Evolutionary conservation across 2,888 invertebrate genomes (phyloP).

Genomic region (Tetranychus piercei): DNA sequence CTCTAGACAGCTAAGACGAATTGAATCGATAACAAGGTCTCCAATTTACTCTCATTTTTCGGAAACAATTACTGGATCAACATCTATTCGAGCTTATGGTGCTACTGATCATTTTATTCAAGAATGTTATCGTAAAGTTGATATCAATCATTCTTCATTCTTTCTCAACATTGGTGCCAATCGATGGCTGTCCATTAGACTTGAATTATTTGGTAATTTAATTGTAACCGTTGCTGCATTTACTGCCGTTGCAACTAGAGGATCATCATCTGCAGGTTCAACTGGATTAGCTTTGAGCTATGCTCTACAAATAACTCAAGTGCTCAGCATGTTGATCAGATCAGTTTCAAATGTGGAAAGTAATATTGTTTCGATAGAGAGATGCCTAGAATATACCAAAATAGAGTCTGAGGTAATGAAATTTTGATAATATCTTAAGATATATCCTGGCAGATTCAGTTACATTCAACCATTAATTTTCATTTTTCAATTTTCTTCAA

Average conservation of each 20-base stretch:
- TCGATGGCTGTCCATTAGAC: conserved; percentile 35
- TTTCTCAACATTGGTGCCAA: conserved; percentile 28
- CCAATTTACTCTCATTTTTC: conserved; percentile 42
- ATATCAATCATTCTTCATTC: conserved; percentile 33
- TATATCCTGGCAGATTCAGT: no score
- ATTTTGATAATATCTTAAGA: no score
- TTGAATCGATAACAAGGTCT: conserved; percentile 40
- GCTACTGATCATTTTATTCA: conserved; percentile 32
- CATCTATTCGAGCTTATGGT: conserved; percentile 32
- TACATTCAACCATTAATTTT: no score
- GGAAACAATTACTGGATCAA: conserved; percentile 38
- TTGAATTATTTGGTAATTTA: conserved; percentile 40
- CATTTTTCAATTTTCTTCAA: no score
- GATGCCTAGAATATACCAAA: conserved; percentile 21
- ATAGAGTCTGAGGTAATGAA: conserved; percentile 16
- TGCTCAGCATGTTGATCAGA: conserved; percentile 19
- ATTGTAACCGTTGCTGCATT: conserved; percentile 41
- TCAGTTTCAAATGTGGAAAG: conserved; percentile 20
- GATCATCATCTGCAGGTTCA: conserved; percentile 44
- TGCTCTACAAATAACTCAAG: conserved; percentile 30
- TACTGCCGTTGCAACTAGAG: conserved; percentile 39
- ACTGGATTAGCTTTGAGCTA: conserved; percentile 39
- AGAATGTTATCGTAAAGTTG: conserved; percentile 37
- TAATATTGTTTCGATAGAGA: conserved; percentile 23
- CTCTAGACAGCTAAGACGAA: conserved; percentile 39